A percentile compares a stretch with the other conserved stretches of the same genome.
Evolutionary conservation across 2,113 vertebrate genomes (phyloP).

Genomic region (Pangasianodon gigas): DNA sequence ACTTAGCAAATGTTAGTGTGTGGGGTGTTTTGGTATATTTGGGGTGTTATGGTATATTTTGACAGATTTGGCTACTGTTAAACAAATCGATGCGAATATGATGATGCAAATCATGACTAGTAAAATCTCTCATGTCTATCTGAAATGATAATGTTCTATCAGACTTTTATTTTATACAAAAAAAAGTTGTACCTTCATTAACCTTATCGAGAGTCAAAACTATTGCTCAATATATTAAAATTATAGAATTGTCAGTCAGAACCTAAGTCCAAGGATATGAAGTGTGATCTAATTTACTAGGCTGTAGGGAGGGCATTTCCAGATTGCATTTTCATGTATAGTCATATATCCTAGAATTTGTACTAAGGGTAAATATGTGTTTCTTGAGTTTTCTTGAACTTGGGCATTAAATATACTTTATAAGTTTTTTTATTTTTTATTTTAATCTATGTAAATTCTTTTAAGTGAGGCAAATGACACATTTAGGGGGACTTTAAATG

Average conservation of each 20-base stretch:
- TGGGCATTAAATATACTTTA: not conserved
- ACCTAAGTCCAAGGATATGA: not conserved
- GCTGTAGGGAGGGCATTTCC: not conserved
- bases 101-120: too few relatives aligned
- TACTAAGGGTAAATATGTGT: not conserved
- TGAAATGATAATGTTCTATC: too few relatives aligned
- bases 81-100: too few relatives aligned
- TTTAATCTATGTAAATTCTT: too few relatives aligned
- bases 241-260: not conserved
- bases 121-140: too few relatives aligned
- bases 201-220: not conserved
- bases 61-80: too few relatives aligned
- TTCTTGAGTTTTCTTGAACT: not conserved
- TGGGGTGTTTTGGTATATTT: too few relatives aligned
- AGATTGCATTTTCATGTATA: not conserved
- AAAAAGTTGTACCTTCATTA: not conserved
- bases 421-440: too few relatives aligned
- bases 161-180: too few relatives aligned
- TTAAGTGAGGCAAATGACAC: too few relatives aligned
- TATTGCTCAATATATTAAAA: not conserved
- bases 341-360: not conserved
- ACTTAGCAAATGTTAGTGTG: too few relatives aligned
- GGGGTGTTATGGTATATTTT: too few relatives aligned
- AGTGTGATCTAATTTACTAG: not conserved
- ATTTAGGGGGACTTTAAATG: not conserved